phyloP scores from a whole-genome alignment of 2,888 invertebrate species.

The Lumbricus terrestris region DNA sequence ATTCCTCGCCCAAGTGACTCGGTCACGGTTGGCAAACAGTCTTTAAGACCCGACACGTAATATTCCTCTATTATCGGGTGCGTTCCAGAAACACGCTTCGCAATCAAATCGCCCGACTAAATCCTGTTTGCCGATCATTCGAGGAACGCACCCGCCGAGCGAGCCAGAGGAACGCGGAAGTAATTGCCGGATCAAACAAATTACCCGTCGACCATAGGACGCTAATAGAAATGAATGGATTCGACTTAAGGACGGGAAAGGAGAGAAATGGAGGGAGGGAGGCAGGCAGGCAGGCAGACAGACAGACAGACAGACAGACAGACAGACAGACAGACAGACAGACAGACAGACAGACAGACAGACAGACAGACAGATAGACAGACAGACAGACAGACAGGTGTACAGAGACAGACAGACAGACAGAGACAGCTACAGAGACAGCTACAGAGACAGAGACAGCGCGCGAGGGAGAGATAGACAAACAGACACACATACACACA shows the following conservation, averaged over 20 bases:
- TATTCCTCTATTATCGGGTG: constrained; percentile 20
- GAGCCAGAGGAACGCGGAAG: neutral
- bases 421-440: neutral
- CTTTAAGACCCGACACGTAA: constrained; percentile 24
- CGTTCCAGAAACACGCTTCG: neutral
- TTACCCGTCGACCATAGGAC: neutral
- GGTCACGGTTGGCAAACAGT: constrained; percentile 17
- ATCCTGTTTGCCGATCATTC: constrained; percentile 14
- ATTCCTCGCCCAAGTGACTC: neutral
- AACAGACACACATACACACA: neutral
- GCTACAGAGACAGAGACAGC: neutral
- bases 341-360: neutral
- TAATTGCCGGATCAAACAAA: constrained; percentile 18
- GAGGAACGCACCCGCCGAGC: neutral
- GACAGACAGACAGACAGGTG: neutral
- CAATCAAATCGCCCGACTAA: constrained; percentile 13
- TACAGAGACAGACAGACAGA: neutral
- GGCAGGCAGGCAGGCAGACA: constrained; percentile 17
- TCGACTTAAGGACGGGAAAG: constrained; percentile 12
- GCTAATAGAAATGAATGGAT: constrained; percentile 9
- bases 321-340: neutral
- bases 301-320: constrained; percentile 17
- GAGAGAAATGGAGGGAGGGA: constrained; percentile 22
- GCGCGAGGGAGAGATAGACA: neutral
- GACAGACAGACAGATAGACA: neutral